Evolutionary conservation across 92 coral and sea anemone genomes (phyloP).

Genomic region (Phenganax marumi): DNA sequence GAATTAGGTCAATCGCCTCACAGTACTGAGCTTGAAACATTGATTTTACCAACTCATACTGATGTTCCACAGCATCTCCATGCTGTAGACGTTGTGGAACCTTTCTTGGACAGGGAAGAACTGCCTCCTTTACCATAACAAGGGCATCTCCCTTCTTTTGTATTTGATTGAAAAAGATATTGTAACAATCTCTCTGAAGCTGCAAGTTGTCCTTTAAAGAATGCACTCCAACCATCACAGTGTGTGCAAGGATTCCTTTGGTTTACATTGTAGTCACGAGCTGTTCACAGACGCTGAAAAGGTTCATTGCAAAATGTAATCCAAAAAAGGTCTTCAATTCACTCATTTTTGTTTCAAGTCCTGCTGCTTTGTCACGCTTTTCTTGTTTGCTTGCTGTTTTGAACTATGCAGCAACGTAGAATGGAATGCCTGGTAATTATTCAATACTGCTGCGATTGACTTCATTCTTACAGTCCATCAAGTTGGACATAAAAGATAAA

Average conservation of each 20-base stretch:
- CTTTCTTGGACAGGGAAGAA: slow-evolving; percentile 15
- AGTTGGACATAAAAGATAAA: slow-evolving; percentile 12
- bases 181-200: slow-evolving; percentile 26
- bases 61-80: slow-evolving; percentile 21
- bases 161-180: slow-evolving; percentile 14
- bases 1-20: too few species aligned
- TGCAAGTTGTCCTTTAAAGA: slow-evolving; percentile 20
- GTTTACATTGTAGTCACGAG: slow-evolving; percentile 26
- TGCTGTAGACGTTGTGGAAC: slow-evolving; percentile 20
- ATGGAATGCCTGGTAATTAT: too few species aligned
- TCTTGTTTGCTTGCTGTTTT: not conserved
- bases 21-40: slow-evolving; percentile 32
- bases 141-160: not conserved
- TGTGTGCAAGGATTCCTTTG: slow-evolving; percentile 22
- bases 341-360: slow-evolving; percentile 1
- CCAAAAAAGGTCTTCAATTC: slow-evolving; percentile 20
- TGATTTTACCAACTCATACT: slow-evolving; percentile 18
- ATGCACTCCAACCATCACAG: slow-evolving; percentile 20
- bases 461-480: slow-evolving; percentile 12
- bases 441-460: slow-evolving; percentile 13
- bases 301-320: too few species aligned
- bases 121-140: slow-evolving; percentile 19
- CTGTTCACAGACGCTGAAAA: too few species aligned
- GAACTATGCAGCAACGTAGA: slow-evolving; percentile 14
- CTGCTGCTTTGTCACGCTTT: slow-evolving; percentile 26